Evolutionary conservation across 2,888 invertebrate species (phyloP).

Genomic region (Diaprepes abbreviatus): DNA sequence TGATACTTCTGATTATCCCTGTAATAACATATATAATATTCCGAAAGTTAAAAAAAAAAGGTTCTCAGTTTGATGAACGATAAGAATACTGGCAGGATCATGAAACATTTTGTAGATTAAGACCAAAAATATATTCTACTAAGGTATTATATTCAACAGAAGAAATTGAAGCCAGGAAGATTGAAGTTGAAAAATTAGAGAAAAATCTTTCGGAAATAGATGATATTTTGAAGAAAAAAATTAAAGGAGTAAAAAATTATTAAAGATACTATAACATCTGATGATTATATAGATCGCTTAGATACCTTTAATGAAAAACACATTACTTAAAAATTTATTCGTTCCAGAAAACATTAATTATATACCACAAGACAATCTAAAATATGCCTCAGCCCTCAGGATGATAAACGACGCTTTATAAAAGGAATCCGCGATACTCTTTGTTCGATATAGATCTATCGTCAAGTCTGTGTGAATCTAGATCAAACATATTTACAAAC

Average conservation of each 20-base stretch:
- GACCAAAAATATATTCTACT: no score
- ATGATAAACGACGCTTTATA: neutral
- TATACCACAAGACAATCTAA: neutral
- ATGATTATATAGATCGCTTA: neutral
- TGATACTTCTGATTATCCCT: no score
- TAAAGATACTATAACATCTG: neutral
- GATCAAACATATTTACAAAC: neutral
- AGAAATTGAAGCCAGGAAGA: neutral
- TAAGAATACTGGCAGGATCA: no score
- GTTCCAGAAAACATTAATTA: neutral
- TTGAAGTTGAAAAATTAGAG: no score
- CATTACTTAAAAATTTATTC: neutral
- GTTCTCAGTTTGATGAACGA: no score
- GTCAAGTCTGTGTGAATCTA: neutral
- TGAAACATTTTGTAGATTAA: no score
- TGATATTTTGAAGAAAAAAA: neutral
- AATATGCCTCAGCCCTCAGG: neutral
- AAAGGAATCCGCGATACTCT: neutral
- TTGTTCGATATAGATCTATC: no score
- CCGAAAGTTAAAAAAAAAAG: no score
- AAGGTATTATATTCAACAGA: slow-evolving; percentile 37
- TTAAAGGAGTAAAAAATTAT: neutral
- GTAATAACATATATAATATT: slow-evolving; percentile 28
- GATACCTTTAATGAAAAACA: no score
- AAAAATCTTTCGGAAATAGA: no score